Conservation (phyloP, 1,140 invertebrate species). For the Tetramorium simillimum region DNA sequence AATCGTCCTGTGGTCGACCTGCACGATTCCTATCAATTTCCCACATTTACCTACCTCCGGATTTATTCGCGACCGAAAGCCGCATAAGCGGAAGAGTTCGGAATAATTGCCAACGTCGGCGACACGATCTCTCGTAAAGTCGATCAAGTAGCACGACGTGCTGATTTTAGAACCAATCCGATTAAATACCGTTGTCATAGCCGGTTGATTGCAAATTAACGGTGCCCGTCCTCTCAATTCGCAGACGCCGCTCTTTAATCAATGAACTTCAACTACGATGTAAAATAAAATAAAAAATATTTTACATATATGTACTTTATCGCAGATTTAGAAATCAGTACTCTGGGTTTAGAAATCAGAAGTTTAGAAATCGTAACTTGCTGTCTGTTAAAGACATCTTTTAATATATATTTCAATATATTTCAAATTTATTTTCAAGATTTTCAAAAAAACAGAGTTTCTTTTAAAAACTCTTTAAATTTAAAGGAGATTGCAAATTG, state of each 20-base stretch:
- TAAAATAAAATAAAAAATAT: background rate
- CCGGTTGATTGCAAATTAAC: slow-evolving; percentile 57
- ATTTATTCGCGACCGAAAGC: slow-evolving; percentile 25
- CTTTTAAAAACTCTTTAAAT: background rate
- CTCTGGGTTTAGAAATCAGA: background rate
- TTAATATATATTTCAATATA: too few species aligned
- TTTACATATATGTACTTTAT: background rate
- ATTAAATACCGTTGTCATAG: slow-evolving; percentile 49
- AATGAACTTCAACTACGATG: background rate
- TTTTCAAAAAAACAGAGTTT: too few species aligned
- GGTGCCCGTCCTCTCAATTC: background rate
- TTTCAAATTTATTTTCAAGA: background rate
- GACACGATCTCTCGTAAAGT: background rate
- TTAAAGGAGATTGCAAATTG: background rate
- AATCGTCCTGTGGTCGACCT: slow-evolving; percentile 48
- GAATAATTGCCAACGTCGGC: slow-evolving; percentile 14
- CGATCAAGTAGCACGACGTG: slow-evolving; percentile 39
- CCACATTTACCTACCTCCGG: background rate
- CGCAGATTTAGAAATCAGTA: background rate
- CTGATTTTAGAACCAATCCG: slow-evolving; percentile 59
- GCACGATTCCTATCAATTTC: slow-evolving; percentile 26
- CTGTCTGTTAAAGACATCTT: background rate
- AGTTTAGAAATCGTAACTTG: background rate
- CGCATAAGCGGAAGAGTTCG: background rate
- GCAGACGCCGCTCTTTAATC: background rate